Conservation (phyloP, 1,140 invertebrate genomes). For the Goniozus legneri region DNA sequence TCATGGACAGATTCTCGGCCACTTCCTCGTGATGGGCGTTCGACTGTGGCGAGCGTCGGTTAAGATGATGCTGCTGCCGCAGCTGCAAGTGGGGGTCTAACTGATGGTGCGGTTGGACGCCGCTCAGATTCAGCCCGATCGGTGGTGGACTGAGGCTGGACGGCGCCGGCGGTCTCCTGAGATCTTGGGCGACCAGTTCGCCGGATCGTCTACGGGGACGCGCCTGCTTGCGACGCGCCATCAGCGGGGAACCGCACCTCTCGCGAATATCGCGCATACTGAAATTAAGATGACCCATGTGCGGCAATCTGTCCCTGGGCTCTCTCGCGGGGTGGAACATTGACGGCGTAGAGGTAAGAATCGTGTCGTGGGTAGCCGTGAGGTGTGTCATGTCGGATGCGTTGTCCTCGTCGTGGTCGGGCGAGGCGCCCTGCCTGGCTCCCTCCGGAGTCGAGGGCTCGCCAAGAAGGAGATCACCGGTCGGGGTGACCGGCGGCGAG, state of each 20-base stretch:
- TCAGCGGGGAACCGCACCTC: conserved; percentile 66
- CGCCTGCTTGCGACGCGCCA: conserved; percentile 74
- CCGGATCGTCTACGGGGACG: conserved; percentile 76
- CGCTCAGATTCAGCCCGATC: conserved; percentile 37
- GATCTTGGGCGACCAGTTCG: conserved; percentile 66
- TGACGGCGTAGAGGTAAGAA: conserved; percentile 16
- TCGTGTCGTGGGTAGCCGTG: conserved; percentile 13
- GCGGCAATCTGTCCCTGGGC: conserved; percentile 45
- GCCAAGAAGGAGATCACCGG: conserved; percentile 50
- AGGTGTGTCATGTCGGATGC: conserved; percentile 22
- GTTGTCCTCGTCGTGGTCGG: conserved; percentile 52
- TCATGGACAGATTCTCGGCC: conserved; percentile 51
- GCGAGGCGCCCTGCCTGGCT: conserved; percentile 49
- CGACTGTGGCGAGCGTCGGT: conserved; percentile 10
- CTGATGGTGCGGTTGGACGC: conserved; percentile 15
- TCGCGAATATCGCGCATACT: conserved; percentile 49
- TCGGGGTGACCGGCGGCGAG: conserved; percentile 55
- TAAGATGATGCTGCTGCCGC: conserved; percentile 12
- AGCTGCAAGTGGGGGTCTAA: conserved; percentile 16
- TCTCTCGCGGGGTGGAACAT: conserved; percentile 21
- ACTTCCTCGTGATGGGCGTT: conserved; percentile 34
- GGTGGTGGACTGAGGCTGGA: conserved; percentile 40
- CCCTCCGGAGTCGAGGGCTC: conserved; percentile 62
- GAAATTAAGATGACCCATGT: conserved; percentile 56
- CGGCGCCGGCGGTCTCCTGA: conserved; percentile 47